These are phyloP conservation scores for Caenorhabditis afra DNA, from an alignment of 2,888 invertebrate species.

Conservation along the genomic window DNA sequence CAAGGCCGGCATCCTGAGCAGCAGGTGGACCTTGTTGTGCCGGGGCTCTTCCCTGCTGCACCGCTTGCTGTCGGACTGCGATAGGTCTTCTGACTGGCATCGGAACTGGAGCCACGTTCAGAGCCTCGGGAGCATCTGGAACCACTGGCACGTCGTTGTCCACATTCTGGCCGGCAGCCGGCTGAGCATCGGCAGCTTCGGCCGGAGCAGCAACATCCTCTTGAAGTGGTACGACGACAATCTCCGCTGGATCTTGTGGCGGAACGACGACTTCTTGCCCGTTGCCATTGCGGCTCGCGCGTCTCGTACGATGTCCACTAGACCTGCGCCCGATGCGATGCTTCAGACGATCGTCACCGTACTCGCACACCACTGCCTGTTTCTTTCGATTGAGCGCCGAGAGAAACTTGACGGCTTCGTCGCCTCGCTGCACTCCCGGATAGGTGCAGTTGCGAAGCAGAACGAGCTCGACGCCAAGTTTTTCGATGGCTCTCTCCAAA, in stretches of 20 bases:
- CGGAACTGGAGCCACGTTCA: not conserved
- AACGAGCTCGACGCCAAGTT: slow-evolving; percentile 70
- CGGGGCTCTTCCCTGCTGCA: slow-evolving; percentile 8
- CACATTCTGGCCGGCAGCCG: not conserved
- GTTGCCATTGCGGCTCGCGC: slow-evolving; percentile 31
- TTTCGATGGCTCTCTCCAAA: slow-evolving; percentile 70
- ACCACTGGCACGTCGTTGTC: too few relatives aligned
- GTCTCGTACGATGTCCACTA: slow-evolving; percentile 17
- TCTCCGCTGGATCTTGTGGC: slow-evolving; percentile 1
- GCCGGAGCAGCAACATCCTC: not conserved
- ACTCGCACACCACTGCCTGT: slow-evolving; percentile 72
- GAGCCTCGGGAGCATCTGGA: not conserved
- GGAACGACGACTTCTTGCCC: slow-evolving; percentile 11
- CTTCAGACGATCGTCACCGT: slow-evolving; percentile 70
- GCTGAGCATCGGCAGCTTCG: not conserved
- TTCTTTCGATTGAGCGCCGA: slow-evolving; percentile 70
- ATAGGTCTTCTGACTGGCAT: too few relatives aligned
- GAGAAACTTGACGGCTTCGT: slow-evolving; percentile 67
- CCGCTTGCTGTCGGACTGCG: not conserved
- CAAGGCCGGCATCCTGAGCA: not conserved
- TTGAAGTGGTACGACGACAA: too few relatives aligned
- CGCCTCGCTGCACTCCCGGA: slow-evolving; percentile 66
- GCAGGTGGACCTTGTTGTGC: not conserved
- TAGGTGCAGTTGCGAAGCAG: slow-evolving; percentile 70
- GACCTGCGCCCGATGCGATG: slow-evolving; percentile 57